A percentile compares a stretch with the other conserved stretches of the same genome.
phyloP scores from a whole-genome alignment of 2,888 invertebrate species.

The Pyrrhia umbra region DNA sequence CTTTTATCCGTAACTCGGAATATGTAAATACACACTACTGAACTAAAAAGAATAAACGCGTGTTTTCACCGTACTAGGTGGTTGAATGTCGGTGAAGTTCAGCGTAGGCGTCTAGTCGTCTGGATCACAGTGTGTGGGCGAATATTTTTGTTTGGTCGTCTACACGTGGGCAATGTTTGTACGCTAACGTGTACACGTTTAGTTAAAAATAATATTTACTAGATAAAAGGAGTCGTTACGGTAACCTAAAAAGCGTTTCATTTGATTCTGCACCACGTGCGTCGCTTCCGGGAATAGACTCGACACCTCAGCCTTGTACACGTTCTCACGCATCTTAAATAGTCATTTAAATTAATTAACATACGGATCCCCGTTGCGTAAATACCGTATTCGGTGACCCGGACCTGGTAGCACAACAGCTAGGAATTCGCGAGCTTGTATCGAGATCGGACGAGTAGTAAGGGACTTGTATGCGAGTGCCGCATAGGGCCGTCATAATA shows the following conservation, averaged over 20 bases:
- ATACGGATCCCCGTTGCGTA: constrained; percentile 66
- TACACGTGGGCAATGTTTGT: constrained; percentile 54
- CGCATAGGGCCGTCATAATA: constrained; percentile 35
- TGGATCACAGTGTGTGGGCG: constrained; percentile 60
- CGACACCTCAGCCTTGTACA: constrained; percentile 33
- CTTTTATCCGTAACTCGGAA: constrained; percentile 15
- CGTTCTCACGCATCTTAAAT: constrained; percentile 71
- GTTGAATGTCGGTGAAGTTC: constrained; percentile 48
- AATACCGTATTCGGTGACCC: constrained; percentile 62
- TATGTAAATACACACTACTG: constrained; percentile 44
- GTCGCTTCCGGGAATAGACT: constrained; percentile 61
- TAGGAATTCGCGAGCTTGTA: constrained; percentile 51
- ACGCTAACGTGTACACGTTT: constrained; percentile 46
- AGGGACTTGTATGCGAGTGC: constrained; percentile 30
- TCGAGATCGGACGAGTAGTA: constrained; percentile 53
- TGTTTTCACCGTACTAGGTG: constrained; percentile 38
- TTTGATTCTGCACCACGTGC: constrained; percentile 49
- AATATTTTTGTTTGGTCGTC: constrained; percentile 61
- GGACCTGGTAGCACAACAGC: constrained; percentile 51
- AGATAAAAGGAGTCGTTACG: constrained; percentile 27
- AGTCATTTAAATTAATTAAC: constrained; percentile 73
- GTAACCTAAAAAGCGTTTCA: constrained; percentile 9
- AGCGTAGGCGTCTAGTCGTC: constrained; percentile 61
- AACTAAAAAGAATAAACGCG: constrained; percentile 39
- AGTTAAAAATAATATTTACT: constrained; percentile 40